These are phyloP conservation scores for Halcyon senegalensis DNA, from an alignment of 2,113 vertebrate genomes.

Conservation along the genomic window DNA sequence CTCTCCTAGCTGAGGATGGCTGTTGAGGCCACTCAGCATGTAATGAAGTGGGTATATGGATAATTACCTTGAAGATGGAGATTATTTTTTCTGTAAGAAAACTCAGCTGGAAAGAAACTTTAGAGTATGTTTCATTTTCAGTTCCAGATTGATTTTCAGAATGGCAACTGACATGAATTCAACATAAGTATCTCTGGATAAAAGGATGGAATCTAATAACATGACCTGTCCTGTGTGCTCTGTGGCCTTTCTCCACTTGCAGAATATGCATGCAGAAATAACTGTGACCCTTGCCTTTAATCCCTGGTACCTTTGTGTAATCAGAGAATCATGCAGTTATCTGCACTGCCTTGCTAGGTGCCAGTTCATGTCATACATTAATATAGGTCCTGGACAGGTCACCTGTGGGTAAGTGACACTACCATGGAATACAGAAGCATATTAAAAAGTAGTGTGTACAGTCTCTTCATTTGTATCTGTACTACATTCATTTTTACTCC, in stretches of 20 bases:
- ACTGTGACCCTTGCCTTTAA: background rate
- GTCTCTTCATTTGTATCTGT: background rate
- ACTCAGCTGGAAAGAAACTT: background rate
- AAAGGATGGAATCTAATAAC: background rate
- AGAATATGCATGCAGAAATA: background rate
- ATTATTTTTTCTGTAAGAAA: background rate
- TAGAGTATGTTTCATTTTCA: background rate
- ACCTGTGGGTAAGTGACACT: background rate
- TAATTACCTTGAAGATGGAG: background rate
- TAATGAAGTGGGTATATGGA: background rate
- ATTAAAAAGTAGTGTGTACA: background rate
- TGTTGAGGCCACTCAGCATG: background rate
- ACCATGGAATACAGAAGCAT: background rate
- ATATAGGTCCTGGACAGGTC: background rate
- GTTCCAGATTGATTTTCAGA: background rate
- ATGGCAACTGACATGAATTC: background rate
- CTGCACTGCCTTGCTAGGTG: background rate
- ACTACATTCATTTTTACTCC: background rate
- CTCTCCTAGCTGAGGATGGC: background rate
- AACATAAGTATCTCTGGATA: background rate
- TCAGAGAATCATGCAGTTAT: background rate
- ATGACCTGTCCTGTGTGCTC: background rate
- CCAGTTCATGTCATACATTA: rapidly evolving
- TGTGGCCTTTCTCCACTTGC: rapidly evolving
- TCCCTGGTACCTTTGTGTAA: background rate